Percentiles rank a stretch among this genome's conserved stretches.
Evolutionary conservation across 2,888 invertebrate genomes (phyloP).

Genomic region (Labia minor): DNA sequence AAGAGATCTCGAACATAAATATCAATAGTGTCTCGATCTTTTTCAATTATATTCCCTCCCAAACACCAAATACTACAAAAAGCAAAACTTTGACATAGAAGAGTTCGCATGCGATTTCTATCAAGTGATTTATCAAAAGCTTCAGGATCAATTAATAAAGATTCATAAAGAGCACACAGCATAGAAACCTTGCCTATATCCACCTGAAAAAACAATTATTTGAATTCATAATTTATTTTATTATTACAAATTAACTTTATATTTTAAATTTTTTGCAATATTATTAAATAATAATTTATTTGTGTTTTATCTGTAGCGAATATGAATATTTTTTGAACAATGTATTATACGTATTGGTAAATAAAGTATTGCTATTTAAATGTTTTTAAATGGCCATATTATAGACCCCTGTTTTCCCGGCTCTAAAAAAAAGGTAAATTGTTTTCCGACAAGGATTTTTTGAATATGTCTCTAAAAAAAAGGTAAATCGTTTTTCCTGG

Average conservation of each 20-base stretch:
- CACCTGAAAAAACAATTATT: constrained; percentile 43
- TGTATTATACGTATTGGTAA: too few relatives aligned
- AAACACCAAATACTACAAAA: constrained; percentile 76
- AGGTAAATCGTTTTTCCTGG: too few relatives aligned
- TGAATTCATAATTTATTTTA: background rate
- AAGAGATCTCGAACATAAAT: constrained; percentile 55
- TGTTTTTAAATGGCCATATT: too few relatives aligned
- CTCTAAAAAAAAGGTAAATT: too few relatives aligned
- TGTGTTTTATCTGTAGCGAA: too few relatives aligned
- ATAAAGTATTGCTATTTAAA: too few relatives aligned
- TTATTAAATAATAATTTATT: too few relatives aligned
- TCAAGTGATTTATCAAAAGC: constrained; percentile 50
- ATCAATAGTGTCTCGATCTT: constrained; percentile 58
- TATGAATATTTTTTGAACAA: too few relatives aligned
- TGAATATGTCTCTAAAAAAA: too few relatives aligned
- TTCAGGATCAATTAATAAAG: constrained; percentile 53
- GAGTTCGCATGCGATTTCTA: constrained; percentile 42
- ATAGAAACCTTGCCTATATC: constrained; percentile 71
- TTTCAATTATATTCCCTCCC: constrained; percentile 71
- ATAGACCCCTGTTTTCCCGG: too few relatives aligned
- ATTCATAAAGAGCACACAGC: constrained; percentile 60
- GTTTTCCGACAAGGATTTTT: too few relatives aligned
- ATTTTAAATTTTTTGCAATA: constrained; percentile 17
- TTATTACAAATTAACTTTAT: too few relatives aligned
- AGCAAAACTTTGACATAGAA: constrained; percentile 65